Evolutionary conservation across 2,888 invertebrate species (phyloP).

Genomic region (Himalopsyche japonica): DNA sequence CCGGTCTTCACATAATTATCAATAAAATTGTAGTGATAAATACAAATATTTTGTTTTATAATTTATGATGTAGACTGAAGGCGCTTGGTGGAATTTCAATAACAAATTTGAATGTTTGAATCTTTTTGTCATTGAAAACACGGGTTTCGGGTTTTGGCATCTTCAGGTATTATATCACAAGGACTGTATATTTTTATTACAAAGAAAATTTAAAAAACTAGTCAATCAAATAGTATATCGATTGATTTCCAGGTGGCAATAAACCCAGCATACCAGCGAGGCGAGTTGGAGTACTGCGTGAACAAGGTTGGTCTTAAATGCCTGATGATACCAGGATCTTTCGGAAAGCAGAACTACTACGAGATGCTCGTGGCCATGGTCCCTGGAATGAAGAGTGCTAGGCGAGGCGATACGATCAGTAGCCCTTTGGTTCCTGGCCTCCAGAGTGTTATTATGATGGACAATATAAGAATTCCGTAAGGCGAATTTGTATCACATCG

Average conservation of each 20-base stretch:
- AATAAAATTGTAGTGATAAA: too few species aligned
- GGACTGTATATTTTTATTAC: too few species aligned
- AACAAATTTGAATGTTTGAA: not conserved
- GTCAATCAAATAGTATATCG: not conserved
- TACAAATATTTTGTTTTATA: too few species aligned
- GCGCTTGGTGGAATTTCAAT: not conserved
- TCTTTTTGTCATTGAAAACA: too few species aligned
- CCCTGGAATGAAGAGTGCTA: conserved; percentile 59
- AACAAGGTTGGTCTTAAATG: conserved; percentile 72
- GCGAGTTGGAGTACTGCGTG: conserved; percentile 75
- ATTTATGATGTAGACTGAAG: too few species aligned
- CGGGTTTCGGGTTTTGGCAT: too few species aligned
- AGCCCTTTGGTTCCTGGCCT: conserved; percentile 56
- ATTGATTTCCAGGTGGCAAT: conserved; percentile 67
- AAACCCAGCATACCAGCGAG: conserved; percentile 75
- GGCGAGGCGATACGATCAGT: conserved; percentile 56
- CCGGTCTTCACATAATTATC: too few species aligned
- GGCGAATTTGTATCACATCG: conserved; percentile 42
- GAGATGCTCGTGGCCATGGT: conserved; percentile 60
- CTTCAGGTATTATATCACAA: too few species aligned
- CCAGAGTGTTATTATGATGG: conserved; percentile 60
- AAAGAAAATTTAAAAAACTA: too few species aligned
- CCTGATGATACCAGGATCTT: conserved; percentile 66
- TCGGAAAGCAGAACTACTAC: conserved; percentile 71
- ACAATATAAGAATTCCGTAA: conserved; percentile 60